Conservation (phyloP, 2,888 invertebrate genomes). For the Brenthis hecate region DNA sequence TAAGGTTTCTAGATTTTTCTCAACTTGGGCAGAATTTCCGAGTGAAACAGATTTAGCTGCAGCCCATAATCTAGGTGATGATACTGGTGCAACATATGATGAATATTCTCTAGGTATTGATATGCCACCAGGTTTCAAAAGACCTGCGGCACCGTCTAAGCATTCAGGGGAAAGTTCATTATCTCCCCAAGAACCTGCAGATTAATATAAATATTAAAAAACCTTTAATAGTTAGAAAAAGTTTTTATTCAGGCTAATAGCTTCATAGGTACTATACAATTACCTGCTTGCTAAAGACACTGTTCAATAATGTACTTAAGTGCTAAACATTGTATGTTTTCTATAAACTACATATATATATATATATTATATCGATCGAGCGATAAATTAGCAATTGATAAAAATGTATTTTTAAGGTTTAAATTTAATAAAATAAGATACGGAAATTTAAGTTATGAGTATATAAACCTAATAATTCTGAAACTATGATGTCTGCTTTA, state of each 20-base stretch:
- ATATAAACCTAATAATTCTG: slow-evolving; percentile 91
- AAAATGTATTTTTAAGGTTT: too few relatives aligned
- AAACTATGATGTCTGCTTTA: slow-evolving; percentile 96
- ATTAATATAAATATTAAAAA: not conserved
- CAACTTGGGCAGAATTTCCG: slow-evolving; percentile 51
- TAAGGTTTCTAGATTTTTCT: slow-evolving; percentile 87
- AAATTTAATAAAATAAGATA: too few relatives aligned
- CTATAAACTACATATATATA: too few relatives aligned
- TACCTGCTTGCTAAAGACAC: too few relatives aligned
- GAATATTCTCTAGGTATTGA: slow-evolving; percentile 94
- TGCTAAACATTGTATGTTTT: too few relatives aligned
- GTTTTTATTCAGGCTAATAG: too few relatives aligned
- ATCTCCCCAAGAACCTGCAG: slow-evolving; percentile 94
- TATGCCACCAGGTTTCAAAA: slow-evolving; percentile 92
- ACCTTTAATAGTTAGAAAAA: too few relatives aligned
- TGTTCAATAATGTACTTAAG: too few relatives aligned
- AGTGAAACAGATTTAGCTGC: slow-evolving; percentile 82
- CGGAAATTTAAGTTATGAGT: too few relatives aligned
- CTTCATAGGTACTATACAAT: too few relatives aligned
- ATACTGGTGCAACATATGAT: slow-evolving; percentile 96
- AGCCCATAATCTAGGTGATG: slow-evolving; percentile 92
- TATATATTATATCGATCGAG: too few relatives aligned
- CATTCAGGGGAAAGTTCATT: slow-evolving; percentile 99
- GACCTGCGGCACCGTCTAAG: slow-evolving; percentile 94
- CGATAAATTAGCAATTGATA: too few relatives aligned